A percentile compares a stretch with the other conserved stretches of the same genome.
Evolutionary conservation across 2,888 invertebrate genomes (phyloP).

Genomic region (Drosophila kokeensis): DNA sequence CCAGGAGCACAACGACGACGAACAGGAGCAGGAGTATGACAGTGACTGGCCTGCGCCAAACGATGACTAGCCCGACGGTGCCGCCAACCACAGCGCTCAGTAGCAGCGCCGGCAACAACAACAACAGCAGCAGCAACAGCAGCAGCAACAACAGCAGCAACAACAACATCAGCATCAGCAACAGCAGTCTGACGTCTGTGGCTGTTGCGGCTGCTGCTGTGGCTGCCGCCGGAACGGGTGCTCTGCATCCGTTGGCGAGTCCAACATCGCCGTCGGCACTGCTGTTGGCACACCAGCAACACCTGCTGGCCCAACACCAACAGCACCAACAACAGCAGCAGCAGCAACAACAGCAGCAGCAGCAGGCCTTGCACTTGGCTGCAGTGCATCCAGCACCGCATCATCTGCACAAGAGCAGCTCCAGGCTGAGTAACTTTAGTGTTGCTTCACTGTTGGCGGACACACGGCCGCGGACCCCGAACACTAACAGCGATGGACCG

Average conservation of each 20-base stretch:
- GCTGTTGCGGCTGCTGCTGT: conserved; percentile 47
- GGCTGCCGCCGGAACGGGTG: conserved; percentile 45
- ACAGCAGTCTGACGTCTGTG: conserved; percentile 48
- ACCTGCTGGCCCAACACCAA: conserved; percentile 64
- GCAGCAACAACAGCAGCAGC: conserved; percentile 66
- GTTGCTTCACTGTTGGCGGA: conserved; percentile 95
- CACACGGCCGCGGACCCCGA: conserved; percentile 87
- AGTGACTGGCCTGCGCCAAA: conserved; percentile 88
- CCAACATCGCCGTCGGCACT: conserved; percentile 82
- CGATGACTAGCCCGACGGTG: conserved; percentile 88
- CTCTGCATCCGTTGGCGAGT: conserved; percentile 61
- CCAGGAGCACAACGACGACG: conserved; percentile 20
- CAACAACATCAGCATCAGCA: conserved; percentile 36
- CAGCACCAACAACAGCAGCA: conserved; percentile 75
- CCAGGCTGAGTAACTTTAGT: conserved; percentile 91
- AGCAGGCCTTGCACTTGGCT: conserved; percentile 69
- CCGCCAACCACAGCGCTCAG: conserved; percentile 84
- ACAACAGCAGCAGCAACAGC: conserved; percentile 41
- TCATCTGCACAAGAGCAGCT: conserved; percentile 86
- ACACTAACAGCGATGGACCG: conserved; percentile 71
- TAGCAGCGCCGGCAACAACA: conserved; percentile 50
- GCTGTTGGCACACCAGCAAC: conserved; percentile 79
- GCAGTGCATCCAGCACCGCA: conserved; percentile 76
- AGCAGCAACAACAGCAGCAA: conserved; percentile 51
- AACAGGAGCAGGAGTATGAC: conserved; percentile 85